Evolutionary conservation across 2,797 vertebrate species (phyloP), one percentile per base, ranked within the genome.

Genomic region (Remorina albescens): DNA sequence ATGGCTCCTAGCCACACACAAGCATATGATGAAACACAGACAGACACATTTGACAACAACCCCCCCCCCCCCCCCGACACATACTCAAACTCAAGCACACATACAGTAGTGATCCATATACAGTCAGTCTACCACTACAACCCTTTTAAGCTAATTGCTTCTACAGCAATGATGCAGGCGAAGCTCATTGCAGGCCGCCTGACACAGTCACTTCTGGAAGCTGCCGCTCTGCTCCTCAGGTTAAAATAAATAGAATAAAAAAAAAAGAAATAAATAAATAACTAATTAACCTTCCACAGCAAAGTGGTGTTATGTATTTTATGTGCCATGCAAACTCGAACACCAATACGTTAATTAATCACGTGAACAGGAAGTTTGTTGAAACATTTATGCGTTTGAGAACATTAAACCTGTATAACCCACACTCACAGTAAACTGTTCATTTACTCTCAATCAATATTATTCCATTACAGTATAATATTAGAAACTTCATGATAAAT

Each of bases 81-180:
- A 58, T 47, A 58, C 30, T 49, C 70, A 57, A 54, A 63, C 47
- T 21, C 26, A 68, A 10, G 18, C 67, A 62, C 58, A 68, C 55
- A 34, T 56, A 62, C 37, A 68, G 63, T 44, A 77, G 68, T 74
- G 74, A 91, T 91, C 86, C 76, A 82, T 25, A 16, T 78, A 62
- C 60, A 81, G 81, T 61, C 65, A 66, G 81, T 74, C 59, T 28
- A 64, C 65, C 49, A 75, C 57, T 71, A 61, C 73, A 85, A 51
- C 81, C 78, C 80, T 92, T 93, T 94, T 93, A 93, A 92, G 79
- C 74, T 91, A 92, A 93, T 93, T 93, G 88, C 77, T 72, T 90
- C 73, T 78, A 41, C 53, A 67, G 80, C 12, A 0, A 74, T 11
- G 78, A 75, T 77, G 63, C 76, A 83, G 54, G 78, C 50, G 62